Evolutionary conservation across 2,888 invertebrate species (phyloP), one percentile per base, ranked within the genome.

Genomic region (Epinotia demarniana): DNA sequence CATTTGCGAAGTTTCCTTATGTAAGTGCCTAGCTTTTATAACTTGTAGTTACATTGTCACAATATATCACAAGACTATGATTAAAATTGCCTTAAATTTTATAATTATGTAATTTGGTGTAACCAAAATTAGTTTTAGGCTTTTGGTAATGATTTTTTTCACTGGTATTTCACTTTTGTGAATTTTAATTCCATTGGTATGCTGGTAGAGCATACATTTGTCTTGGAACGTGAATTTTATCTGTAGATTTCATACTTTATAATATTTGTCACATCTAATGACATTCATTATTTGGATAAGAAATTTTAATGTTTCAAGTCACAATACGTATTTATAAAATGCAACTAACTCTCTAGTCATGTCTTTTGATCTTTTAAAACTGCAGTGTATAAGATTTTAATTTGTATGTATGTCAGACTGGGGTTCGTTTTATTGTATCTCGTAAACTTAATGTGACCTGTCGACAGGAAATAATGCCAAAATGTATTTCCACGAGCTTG

Each of bases 1-100:
- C 49, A 77, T 76, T 77, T 62, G 67, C 72, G 77, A 81, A 75
- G 83, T 84, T 87, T 87, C 81, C 81, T 76, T 83, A 81, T 81
- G 79, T 73, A 82, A 79, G 85, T 86, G 85, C 83, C 82, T 85
- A 79, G 77, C 73, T 27, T 27, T 70, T 75, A 77, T 73, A 19
- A 33, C 70, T 23, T 18, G 16, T 70, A 57, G 62, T 27, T 6
- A 33, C 9, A n/a, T 57, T 43, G 27, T 53, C 43, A 53, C 71
- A 64, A 63, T 58, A 49, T 66, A 64, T 72, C 66, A 60, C 66
- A 72, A 63, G 55, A 60, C 33, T 55, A 66, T 18, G 16, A n/a
- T 46, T 33, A 49, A 73, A 43, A 53, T 18, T 57, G 74, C 69
- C 63, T 74, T 64, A 61, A 64, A 62, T 16, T 63, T 49, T 16